A percentile compares a stretch with the other conserved stretches of the same genome.
Conservation (phyloP, 2,797 vertebrate genomes). For the Epinephelus malabaricus region DNA sequence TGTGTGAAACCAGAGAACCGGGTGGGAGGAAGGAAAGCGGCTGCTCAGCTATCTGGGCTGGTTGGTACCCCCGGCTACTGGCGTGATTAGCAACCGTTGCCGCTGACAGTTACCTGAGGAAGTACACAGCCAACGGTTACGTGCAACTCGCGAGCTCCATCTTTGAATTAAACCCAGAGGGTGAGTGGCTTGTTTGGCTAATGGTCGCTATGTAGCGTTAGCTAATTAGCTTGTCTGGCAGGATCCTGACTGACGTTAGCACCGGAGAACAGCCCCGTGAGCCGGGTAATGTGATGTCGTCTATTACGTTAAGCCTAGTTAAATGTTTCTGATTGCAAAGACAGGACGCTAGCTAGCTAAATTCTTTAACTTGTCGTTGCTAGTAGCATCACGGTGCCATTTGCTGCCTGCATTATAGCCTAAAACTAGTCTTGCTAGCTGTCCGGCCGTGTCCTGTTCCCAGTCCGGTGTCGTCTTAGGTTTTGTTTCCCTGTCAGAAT, state of each 20-base stretch:
- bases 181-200: conserved; percentile 65
- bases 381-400: neutral
- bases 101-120: conserved; percentile 9
- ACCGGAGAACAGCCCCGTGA: neutral
- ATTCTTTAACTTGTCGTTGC: neutral
- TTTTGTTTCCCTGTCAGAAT: conserved; percentile 10
- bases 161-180: conserved; percentile 25
- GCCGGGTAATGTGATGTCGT: neutral
- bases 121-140: neutral
- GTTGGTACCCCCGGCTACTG: neutral
- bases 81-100: conserved; percentile 13
- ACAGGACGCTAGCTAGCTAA: neutral
- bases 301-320: neutral
- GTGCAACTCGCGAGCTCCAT: conserved; percentile 7
- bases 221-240: conserved; percentile 72
- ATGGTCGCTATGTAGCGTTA: conserved; percentile 21
- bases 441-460: conserved; percentile 42
- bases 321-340: neutral
- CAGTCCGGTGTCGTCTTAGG: conserved; percentile 32
- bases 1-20: conserved; percentile 57
- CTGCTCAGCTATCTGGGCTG: conserved; percentile 23
- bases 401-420: conserved; percentile 19
- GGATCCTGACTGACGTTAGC: conserved; percentile 27
- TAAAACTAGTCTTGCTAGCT: conserved; percentile 60
- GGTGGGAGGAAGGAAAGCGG: conserved; percentile 58